Evolutionary conservation across 92 coral and sea anemone species (phyloP).

Genomic region (Pocillopora grandis): DNA sequence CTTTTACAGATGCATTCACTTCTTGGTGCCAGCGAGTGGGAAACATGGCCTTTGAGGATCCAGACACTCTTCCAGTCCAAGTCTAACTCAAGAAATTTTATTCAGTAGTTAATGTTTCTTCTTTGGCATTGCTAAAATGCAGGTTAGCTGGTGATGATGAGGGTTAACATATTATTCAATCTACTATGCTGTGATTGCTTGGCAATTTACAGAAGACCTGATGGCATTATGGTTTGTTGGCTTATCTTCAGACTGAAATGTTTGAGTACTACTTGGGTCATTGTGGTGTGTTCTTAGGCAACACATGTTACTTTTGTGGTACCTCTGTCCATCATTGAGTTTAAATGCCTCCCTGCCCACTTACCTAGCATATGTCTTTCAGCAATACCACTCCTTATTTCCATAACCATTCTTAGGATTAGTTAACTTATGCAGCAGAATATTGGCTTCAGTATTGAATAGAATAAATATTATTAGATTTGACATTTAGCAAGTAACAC

Average conservation of each 20-base stretch:
- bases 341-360: too few species aligned
- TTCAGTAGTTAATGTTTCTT: background rate
- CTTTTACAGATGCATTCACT: conserved; percentile 57
- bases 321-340: too few species aligned
- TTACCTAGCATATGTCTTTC: too few species aligned
- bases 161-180: too few species aligned
- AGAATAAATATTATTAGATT: background rate
- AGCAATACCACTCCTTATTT: background rate
- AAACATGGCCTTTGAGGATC: conserved; percentile 82
- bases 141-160: too few species aligned
- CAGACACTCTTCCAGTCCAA: conserved; percentile 47
- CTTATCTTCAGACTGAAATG: too few species aligned
- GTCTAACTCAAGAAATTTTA: conserved; percentile 1
- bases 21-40: conserved; percentile 72
- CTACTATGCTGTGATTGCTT: too few species aligned
- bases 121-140: background rate
- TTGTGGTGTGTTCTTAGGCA: too few species aligned
- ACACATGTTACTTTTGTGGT: too few species aligned
- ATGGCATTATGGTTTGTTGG: too few species aligned
- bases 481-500: background rate
- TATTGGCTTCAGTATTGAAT: background rate
- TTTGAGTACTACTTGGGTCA: too few species aligned
- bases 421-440: background rate
- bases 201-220: too few species aligned
- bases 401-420: background rate